phyloP scores from a whole-genome alignment of 53 echinoderm and acorn worm species.

The Luidia sarsii region DNA sequence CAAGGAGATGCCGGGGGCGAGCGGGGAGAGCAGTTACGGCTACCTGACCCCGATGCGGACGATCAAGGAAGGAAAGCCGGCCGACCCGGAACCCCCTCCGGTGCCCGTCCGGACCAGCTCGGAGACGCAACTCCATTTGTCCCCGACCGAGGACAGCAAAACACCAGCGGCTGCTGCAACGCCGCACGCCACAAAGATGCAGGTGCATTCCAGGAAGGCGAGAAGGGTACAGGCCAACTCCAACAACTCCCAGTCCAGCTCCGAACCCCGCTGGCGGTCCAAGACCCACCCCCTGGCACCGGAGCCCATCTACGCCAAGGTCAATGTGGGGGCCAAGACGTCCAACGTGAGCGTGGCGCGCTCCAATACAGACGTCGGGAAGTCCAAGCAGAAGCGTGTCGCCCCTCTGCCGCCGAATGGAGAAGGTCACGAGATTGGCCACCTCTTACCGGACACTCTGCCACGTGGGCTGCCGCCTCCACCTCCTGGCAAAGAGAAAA shows the following conservation, averaged over 20 bases:
- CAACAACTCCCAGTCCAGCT: slow-evolving; percentile 38
- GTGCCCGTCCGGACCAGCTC: slow-evolving; percentile 29
- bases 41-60: slow-evolving; percentile 31
- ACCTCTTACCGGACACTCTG: slow-evolving; percentile 64
- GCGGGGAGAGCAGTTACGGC: slow-evolving; percentile 5
- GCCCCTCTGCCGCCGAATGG: slow-evolving; percentile 76
- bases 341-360: neutral
- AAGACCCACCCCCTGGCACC: slow-evolving; percentile 48
- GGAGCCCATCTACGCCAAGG: slow-evolving; percentile 43
- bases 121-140: slow-evolving; percentile 19
- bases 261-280: slow-evolving; percentile 44
- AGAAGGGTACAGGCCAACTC: slow-evolving; percentile 9
- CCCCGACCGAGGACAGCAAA: neutral
- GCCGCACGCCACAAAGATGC: slow-evolving; percentile 1
- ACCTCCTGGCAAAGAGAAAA: slow-evolving; percentile 50
- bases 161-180: neutral
- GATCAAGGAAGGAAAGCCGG: slow-evolving; percentile 9
- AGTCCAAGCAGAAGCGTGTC: slow-evolving; percentile 60
- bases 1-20: neutral
- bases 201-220: neutral
- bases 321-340: slow-evolving; percentile 40
- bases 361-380: slow-evolving; percentile 25
- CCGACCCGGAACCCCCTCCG: slow-evolving; percentile 4
- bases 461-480: slow-evolving; percentile 63
- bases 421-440: slow-evolving; percentile 42